A percentile compares a stretch with the other conserved stretches of the same genome.
Evolutionary conservation across 2,888 invertebrate species (phyloP).

Genomic region (Archips crataeganus): DNA sequence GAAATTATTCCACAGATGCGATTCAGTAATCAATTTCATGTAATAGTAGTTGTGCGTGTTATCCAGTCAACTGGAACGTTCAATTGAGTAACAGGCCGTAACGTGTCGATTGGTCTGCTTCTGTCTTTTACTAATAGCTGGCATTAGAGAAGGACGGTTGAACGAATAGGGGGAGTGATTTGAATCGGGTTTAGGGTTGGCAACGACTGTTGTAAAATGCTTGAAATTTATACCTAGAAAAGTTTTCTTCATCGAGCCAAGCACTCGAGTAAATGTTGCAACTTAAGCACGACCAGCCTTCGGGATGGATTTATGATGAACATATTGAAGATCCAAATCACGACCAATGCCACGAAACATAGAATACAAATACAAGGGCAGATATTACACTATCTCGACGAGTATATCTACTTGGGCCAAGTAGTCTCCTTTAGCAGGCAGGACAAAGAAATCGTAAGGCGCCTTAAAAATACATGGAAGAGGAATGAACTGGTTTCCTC

Average conservation of each 20-base stretch:
- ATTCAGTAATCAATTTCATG: background rate
- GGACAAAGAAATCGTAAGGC: too few relatives aligned
- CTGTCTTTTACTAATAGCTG: constrained; percentile 17
- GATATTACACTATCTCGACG: too few relatives aligned
- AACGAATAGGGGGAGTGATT: constrained; percentile 6
- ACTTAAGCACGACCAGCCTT: too few relatives aligned
- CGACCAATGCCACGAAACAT: too few relatives aligned
- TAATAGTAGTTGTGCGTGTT: constrained; percentile 13
- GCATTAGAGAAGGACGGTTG: background rate
- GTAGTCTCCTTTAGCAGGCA: too few relatives aligned
- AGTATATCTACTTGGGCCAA: too few relatives aligned
- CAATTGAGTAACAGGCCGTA: constrained; percentile 25
- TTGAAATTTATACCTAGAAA: background rate
- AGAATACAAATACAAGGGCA: too few relatives aligned
- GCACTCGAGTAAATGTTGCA: background rate
- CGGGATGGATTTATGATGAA: too few relatives aligned
- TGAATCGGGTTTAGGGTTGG: constrained; percentile 23
- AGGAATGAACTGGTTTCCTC: too few relatives aligned
- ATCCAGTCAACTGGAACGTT: constrained; percentile 20
- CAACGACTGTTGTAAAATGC: background rate
- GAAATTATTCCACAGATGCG: background rate
- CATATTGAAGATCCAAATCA: too few relatives aligned
- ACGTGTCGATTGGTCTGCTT: background rate
- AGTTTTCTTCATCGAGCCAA: background rate
- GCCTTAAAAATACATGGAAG: too few relatives aligned